Evolutionary conservation across 2,888 invertebrate species (phyloP).

Genomic region (Bombylius major): DNA sequence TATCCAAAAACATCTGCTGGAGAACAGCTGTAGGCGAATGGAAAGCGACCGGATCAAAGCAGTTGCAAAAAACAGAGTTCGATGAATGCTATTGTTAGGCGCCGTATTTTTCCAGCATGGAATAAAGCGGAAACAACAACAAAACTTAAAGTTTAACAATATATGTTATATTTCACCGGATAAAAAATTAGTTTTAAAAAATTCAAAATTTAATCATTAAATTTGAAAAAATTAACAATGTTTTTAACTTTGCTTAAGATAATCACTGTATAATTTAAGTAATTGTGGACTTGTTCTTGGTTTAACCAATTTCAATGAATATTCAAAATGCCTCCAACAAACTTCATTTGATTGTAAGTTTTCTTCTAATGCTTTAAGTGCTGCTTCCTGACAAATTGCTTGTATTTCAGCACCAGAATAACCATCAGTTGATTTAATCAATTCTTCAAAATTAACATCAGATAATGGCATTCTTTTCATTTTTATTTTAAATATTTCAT

Average conservation of each 20-base stretch:
- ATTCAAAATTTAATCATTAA: too few relatives aligned
- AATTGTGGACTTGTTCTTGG: constrained; percentile 65
- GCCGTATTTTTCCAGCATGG: too few relatives aligned
- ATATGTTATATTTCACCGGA: too few relatives aligned
- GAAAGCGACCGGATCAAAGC: too few relatives aligned
- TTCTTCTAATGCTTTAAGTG: constrained; percentile 68
- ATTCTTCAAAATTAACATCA: constrained; percentile 47
- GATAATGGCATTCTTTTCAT: constrained; percentile 57
- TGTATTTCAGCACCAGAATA: constrained; percentile 92
- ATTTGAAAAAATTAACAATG: background rate
- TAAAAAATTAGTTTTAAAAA: too few relatives aligned
- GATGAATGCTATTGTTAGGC: too few relatives aligned
- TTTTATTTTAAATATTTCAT: constrained; percentile 70
- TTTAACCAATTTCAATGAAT: constrained; percentile 54
- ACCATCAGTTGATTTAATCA: constrained; percentile 58
- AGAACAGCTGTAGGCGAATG: too few relatives aligned
- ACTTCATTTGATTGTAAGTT: constrained; percentile 52
- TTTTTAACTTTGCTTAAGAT: constrained; percentile 29
- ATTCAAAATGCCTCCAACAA: constrained; percentile 54
- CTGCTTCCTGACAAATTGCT: constrained; percentile 87
- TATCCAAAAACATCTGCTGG: too few relatives aligned
- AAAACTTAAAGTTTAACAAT: too few relatives aligned
- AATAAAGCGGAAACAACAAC: too few relatives aligned
- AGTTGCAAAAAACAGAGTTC: too few relatives aligned
- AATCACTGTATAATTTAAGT: constrained; percentile 61